These are phyloP conservation scores for Mastomys coucha DNA, from an alignment of 2,113 vertebrate species.

Conservation along the genomic window DNA sequence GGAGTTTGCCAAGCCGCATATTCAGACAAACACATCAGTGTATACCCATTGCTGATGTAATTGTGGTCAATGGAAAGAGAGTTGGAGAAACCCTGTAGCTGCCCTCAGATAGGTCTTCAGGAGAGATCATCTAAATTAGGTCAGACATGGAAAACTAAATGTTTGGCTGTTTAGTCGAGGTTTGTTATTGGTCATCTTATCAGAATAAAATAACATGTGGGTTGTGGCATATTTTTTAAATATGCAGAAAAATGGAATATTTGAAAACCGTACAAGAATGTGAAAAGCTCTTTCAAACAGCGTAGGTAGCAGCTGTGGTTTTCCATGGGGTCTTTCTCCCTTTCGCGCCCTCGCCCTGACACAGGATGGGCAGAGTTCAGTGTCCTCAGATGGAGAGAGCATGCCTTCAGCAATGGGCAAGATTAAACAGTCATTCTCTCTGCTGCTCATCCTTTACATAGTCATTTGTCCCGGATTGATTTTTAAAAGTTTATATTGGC, in stretches of 20 bases:
- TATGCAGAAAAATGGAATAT: neutral
- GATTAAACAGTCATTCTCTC: neutral
- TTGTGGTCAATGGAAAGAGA: constrained; percentile 14
- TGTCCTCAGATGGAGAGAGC: neutral
- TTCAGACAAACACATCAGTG: neutral
- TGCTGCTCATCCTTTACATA: neutral
- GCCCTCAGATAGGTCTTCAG: constrained; percentile 10
- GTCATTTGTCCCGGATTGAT: neutral
- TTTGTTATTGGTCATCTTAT: constrained; percentile 29
- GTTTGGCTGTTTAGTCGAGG: neutral
- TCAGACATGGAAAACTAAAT: neutral
- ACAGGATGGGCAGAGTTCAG: neutral
- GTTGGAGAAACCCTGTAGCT: neutral
- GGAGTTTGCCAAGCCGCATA: constrained; percentile 46
- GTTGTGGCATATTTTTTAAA: neutral
- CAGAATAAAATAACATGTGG: constrained; percentile 1
- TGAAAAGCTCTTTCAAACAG: neutral
- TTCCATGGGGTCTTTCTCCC: neutral
- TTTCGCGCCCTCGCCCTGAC: neutral
- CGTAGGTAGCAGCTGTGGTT: neutral
- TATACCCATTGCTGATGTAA: neutral
- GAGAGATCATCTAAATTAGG: neutral
- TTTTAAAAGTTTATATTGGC: neutral
- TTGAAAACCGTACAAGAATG: neutral
- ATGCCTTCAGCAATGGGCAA: neutral